Conservation (phyloP, 2,113 vertebrate genomes). For the Prunella himalayana region DNA sequence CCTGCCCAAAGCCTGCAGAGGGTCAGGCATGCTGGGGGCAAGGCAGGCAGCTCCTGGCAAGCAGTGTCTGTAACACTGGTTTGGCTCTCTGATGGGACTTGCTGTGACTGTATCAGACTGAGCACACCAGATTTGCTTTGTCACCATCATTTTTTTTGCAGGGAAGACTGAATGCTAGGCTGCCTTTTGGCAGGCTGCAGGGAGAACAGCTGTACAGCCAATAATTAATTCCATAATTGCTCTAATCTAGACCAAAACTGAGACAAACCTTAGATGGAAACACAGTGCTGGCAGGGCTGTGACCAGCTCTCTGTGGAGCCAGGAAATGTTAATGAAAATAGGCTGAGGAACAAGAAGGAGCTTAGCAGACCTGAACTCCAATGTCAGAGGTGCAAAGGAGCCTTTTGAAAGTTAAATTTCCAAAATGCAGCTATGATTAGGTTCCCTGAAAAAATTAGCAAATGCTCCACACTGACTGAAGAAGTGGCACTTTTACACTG, state of each 20-base stretch:
- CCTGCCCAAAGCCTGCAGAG: neutral
- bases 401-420: neutral
- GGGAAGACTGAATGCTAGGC: neutral
- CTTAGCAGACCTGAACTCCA: neutral
- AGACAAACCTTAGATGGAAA: neutral
- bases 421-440: neutral
- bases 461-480: neutral
- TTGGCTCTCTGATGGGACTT: neutral
- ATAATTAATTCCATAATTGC: constrained; percentile 43
- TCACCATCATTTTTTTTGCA: neutral
- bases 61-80: neutral
- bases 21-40: rapidly evolving
- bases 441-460: neutral
- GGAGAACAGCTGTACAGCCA: constrained; percentile 15
- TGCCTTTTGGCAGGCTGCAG: neutral
- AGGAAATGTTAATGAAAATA: neutral
- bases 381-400: neutral
- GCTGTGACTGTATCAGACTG: neutral
- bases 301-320: neutral
- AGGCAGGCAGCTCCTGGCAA: neutral
- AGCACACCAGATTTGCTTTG: neutral
- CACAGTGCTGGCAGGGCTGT: neutral
- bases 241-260: constrained; percentile 10
- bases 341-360: neutral
- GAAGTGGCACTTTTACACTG: neutral